Conservation (phyloP, 2,888 invertebrate species). For the Pemphredon lugubris region DNA sequence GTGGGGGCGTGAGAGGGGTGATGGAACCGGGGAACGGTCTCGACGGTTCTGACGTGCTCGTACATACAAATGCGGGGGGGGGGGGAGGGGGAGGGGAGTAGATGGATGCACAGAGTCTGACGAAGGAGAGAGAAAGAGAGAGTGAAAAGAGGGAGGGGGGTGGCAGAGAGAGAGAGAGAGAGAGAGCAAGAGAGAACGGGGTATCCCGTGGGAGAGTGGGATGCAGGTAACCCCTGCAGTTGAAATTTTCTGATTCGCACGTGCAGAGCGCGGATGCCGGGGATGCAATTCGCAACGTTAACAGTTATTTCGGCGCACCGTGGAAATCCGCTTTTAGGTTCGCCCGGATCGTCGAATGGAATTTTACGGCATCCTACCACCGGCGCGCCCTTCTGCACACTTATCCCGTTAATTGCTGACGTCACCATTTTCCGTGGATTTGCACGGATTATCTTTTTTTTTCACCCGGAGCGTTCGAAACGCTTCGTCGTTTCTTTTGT, state of each 20-base stretch:
- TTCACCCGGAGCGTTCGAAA: too few species aligned
- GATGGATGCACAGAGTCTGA: conserved; percentile 8
- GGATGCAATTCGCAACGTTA: conserved; percentile 65
- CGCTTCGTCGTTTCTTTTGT: too few species aligned
- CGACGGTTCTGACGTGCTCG: conserved; percentile 19
- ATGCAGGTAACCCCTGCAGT: conserved; percentile 20
- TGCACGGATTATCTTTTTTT: too few species aligned
- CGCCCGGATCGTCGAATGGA: conserved; percentile 48
- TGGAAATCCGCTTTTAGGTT: conserved; percentile 59
- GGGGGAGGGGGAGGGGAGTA: conserved; percentile 3
- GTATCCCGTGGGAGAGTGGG: conserved; percentile 13
- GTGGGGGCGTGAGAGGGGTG: not conserved
- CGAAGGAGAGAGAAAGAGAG: not conserved
- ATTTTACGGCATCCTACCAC: conserved; percentile 46
- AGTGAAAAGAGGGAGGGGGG: not conserved
- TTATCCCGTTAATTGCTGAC: conserved; percentile 29
- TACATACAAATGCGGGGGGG: conserved; percentile 15
- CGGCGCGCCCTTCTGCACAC: not conserved
- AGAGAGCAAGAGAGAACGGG: not conserved
- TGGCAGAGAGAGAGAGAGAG: not conserved
- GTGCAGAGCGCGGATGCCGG: conserved; percentile 46
- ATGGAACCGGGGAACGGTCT: conserved; percentile 14
- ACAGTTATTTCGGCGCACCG: conserved; percentile 57
- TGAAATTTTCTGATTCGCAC: conserved; percentile 57
- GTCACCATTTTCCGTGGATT: conserved; percentile 8